These are phyloP conservation scores for Micromussa lordhowensis DNA, from an alignment of 92 coral and sea anemone genomes.

Conservation along the genomic window DNA sequence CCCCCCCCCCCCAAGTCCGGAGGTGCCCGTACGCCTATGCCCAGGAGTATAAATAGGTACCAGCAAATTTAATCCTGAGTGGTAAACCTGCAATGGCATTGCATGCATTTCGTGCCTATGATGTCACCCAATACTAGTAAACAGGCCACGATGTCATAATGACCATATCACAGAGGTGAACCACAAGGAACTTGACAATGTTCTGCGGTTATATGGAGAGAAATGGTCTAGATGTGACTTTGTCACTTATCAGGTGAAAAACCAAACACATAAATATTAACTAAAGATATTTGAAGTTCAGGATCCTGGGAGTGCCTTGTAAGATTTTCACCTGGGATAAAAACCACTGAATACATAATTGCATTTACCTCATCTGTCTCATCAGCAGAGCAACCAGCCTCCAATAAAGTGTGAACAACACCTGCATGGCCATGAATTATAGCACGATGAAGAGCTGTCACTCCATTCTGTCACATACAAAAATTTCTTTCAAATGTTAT, in stretches of 20 bases:
- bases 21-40: too few relatives aligned
- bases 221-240: neutral
- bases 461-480: constrained; percentile 59
- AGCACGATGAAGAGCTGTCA: constrained; percentile 80
- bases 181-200: neutral
- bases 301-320: too few relatives aligned
- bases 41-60: too few relatives aligned
- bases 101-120: neutral
- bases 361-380: constrained; percentile 66
- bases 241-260: neutral
- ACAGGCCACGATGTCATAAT: neutral
- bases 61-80: too few relatives aligned
- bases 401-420: constrained; percentile 57
- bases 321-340: neutral
- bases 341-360: neutral
- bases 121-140: neutral
- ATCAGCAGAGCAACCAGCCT: constrained; percentile 67
- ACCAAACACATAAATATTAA: too few relatives aligned
- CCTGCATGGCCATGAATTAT: constrained; percentile 73
- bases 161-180: neutral
- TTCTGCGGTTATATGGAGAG: neutral
- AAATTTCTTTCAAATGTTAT: neutral
- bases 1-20: too few relatives aligned
- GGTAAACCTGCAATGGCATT: too few relatives aligned
- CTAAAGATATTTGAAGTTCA: too few relatives aligned